A percentile compares a stretch with the other conserved stretches of the same genome.
These are phyloP conservation scores for Tautogolabrus adspersus DNA, from an alignment of 2,113 vertebrate species.

Conservation along the genomic window DNA sequence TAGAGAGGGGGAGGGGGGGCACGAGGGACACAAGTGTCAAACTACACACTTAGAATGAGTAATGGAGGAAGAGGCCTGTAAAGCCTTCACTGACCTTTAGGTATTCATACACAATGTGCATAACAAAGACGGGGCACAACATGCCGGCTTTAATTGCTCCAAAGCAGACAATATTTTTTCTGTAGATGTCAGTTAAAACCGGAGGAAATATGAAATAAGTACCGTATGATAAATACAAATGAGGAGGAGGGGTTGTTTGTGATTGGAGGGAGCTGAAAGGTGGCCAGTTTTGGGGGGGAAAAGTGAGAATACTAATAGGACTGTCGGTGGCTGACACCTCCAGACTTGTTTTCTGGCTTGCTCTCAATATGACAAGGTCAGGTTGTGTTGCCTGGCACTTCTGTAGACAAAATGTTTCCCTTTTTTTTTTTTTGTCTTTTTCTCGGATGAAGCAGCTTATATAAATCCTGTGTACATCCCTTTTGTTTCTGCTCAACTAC, in stretches of 20 bases:
- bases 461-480: conserved; percentile 52
- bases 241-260: conserved; percentile 14
- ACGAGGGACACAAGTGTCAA: conserved; percentile 71
- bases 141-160: conserved; percentile 72
- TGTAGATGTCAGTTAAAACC: conserved; percentile 49
- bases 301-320: conserved; percentile 40
- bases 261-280: conserved; percentile 13
- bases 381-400: conserved; percentile 26
- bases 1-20: neutral
- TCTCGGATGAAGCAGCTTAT: conserved; percentile 54
- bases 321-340: conserved; percentile 47
- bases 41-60: conserved; percentile 78
- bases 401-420: conserved; percentile 29
- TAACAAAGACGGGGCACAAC: conserved; percentile 51
- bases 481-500: conserved; percentile 64
- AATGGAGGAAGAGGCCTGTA: conserved; percentile 73
- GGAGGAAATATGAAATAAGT: conserved; percentile 51
- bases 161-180: conserved; percentile 63
- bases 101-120: conserved; percentile 61
- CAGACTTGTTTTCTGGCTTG: conserved; percentile 35
- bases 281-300: neutral
- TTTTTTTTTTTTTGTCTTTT: neutral
- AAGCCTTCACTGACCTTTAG: conserved; percentile 79
- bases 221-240: conserved; percentile 60
- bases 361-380: conserved; percentile 60